Evolutionary conservation across 2,888 invertebrate genomes (phyloP).

Genomic region (Brachyptera risi): DNA sequence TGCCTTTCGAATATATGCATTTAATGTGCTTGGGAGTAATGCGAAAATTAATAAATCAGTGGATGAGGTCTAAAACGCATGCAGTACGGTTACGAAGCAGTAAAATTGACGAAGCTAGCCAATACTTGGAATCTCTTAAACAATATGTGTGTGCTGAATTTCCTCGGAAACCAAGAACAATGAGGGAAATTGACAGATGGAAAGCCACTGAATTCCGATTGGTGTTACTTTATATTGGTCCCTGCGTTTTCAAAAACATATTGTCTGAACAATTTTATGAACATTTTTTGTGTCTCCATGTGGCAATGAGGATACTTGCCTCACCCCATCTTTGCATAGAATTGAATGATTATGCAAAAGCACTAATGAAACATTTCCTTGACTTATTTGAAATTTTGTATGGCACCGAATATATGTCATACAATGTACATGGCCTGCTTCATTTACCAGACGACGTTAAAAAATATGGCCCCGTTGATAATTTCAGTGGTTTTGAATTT

Average conservation of each 20-base stretch:
- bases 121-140: neutral
- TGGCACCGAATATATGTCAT: constrained; percentile 31
- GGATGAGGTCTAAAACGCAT: constrained; percentile 4
- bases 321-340: constrained; percentile 1
- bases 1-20: constrained; percentile 9
- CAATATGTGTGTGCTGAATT: constrained; percentile 32
- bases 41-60: constrained; percentile 3
- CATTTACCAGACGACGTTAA: constrained; percentile 35
- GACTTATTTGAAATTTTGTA: constrained; percentile 33
- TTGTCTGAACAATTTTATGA: constrained; percentile 4
- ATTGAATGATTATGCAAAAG: constrained; percentile 30
- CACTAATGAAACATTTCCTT: constrained; percentile 33
- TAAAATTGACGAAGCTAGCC: neutral
- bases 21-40: constrained; percentile 4
- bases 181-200: constrained; percentile 29
- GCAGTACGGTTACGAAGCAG: neutral
- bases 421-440: constrained; percentile 35
- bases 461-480: constrained; percentile 33
- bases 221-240: neutral
- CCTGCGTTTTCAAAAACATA: constrained; percentile 3
- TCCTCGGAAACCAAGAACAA: constrained; percentile 32
- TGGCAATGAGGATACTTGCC: constrained; percentile 10
- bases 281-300: constrained; percentile 5
- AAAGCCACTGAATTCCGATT: constrained; percentile 13
- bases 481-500: constrained; percentile 34